Conservation (phyloP, 2,888 invertebrate genomes). For the Tetranychus piercei region DNA sequence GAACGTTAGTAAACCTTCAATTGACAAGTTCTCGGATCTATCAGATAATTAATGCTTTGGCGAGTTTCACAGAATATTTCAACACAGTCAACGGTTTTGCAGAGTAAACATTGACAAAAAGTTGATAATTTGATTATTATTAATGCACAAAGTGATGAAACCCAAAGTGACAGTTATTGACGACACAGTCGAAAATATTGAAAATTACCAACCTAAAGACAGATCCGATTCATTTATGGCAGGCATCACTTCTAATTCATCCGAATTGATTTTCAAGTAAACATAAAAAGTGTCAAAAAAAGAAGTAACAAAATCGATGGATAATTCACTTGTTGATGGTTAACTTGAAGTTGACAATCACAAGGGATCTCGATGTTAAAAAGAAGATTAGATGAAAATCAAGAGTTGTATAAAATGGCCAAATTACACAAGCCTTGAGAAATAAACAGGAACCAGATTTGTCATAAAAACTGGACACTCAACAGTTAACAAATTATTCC, state of each 20-base stretch:
- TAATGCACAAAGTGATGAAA: not conserved
- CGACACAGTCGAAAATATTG: not conserved
- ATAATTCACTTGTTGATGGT: not conserved
- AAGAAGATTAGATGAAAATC: not conserved
- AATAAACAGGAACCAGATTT: too few species aligned
- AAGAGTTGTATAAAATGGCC: not conserved
- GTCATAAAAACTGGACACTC: too few species aligned
- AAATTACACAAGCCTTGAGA: too few species aligned
- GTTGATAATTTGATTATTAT: too few species aligned
- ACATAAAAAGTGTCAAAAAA: not conserved
- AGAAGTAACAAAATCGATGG: not conserved
- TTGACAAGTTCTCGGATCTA: not conserved
- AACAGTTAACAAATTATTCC: not conserved
- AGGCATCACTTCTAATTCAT: not conserved
- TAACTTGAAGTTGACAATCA: not conserved
- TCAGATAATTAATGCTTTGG: not conserved
- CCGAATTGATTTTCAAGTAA: not conserved
- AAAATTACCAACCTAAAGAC: not conserved
- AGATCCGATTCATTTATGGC: not conserved
- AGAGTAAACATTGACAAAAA: too few species aligned
- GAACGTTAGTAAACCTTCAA: not conserved
- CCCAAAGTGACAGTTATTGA: not conserved
- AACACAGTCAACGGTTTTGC: too few species aligned
- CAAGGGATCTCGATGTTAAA: not conserved
- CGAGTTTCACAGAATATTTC: too few species aligned